Evolutionary conservation across 2,113 vertebrate genomes (phyloP).

Genomic region (Protomyctophum bolini): DNA sequence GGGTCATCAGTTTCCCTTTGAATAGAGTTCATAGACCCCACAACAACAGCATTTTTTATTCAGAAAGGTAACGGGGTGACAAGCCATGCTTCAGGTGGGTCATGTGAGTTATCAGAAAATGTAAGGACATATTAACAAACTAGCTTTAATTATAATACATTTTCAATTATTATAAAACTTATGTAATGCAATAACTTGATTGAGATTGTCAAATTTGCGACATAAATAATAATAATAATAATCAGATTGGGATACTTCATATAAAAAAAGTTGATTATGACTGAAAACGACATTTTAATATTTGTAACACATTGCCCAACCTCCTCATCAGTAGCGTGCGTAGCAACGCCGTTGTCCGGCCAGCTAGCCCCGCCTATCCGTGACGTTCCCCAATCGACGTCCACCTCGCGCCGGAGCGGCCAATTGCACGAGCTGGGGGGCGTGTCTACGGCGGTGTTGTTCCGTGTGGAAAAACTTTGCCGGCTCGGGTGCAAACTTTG

Average conservation of each 20-base stretch:
- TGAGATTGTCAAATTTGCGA: not conserved
- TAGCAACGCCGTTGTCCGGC: constrained; percentile 64
- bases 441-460: constrained; percentile 60
- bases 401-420: not conserved
- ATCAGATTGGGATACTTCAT: too few species aligned
- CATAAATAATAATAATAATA: not conserved
- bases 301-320: too few species aligned
- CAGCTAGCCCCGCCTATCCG: constrained; percentile 6
- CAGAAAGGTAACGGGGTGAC: not conserved
- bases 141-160: too few species aligned
- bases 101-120: too few species aligned
- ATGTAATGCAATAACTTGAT: too few species aligned
- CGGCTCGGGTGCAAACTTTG: constrained; percentile 99
- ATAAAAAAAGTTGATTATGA: too few species aligned
- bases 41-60: too few species aligned
- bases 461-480: constrained; percentile 93
- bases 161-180: too few species aligned
- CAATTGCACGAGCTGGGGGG: constrained; percentile 51
- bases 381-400: constrained; percentile 29
- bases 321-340: constrained; percentile 36
- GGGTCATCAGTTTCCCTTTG: constrained; percentile 46
- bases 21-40: not conserved
- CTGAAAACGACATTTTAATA: too few species aligned
- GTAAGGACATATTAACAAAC: too few species aligned
- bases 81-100: not conserved